Percentiles rank a stretch among this genome's conserved stretches.
Conservation (phyloP, 2,888 invertebrate genomes). For the Nephrocerus scutellatus region DNA sequence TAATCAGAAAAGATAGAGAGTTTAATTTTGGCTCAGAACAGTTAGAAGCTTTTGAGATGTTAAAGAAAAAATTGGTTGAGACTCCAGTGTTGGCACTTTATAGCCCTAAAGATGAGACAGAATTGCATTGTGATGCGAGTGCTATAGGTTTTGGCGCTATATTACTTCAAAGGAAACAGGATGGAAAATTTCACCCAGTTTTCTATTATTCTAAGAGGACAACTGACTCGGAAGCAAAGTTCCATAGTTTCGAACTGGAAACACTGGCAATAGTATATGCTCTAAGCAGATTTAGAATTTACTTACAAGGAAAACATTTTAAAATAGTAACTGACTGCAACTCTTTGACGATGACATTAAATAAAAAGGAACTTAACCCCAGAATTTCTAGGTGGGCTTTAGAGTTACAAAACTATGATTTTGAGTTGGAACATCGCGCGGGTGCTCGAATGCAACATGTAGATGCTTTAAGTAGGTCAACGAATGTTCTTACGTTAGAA, state of each 20-base stretch:
- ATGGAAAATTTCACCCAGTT: no score
- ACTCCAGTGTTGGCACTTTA: background rate
- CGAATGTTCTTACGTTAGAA: background rate
- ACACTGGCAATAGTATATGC: no score
- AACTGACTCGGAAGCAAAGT: conserved; percentile 1
- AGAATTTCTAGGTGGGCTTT: background rate
- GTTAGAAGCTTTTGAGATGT: conserved; percentile 2
- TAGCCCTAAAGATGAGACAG: no score
- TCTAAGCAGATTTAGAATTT: no score
- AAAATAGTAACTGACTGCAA: no score
- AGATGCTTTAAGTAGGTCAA: background rate
- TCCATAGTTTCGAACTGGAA: no score
- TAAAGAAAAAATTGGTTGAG: background rate
- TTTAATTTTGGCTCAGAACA: background rate
- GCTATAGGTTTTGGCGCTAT: no score
- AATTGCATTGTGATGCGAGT: no score
- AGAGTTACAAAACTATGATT: background rate
- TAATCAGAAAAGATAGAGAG: background rate
- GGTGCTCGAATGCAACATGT: background rate
- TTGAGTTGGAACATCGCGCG: background rate
- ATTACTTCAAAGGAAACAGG: no score
- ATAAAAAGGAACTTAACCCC: background rate
- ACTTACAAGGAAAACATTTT: no score
- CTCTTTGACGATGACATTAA: no score
- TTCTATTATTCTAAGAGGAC: no score